Evolutionary conservation across 2,797 vertebrate species (phyloP).

Genomic region (Echeneis naucrates): DNA sequence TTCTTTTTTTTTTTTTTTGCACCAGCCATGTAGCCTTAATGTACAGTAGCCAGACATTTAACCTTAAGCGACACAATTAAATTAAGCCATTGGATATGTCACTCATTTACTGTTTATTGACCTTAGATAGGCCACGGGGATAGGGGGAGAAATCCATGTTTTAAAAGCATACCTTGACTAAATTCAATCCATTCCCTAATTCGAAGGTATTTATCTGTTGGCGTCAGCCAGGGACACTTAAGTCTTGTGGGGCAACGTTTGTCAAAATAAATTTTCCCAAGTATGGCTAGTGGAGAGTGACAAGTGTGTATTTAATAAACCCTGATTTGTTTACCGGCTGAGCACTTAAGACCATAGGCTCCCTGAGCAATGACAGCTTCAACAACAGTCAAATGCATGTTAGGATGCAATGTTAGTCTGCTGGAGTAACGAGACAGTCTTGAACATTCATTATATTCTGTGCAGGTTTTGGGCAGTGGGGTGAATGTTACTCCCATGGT

Average conservation of each 20-base stretch:
- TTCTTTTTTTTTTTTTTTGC: slow-evolving; percentile 15
- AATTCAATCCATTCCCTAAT: slow-evolving; percentile 86
- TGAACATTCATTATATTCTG: slow-evolving; percentile 47
- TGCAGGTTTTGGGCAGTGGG: slow-evolving; percentile 13
- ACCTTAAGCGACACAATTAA: slow-evolving; percentile 85
- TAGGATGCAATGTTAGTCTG: slow-evolving; percentile 64
- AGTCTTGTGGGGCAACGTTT: slow-evolving; percentile 86
- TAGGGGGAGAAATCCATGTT: slow-evolving; percentile 85
- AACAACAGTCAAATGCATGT: slow-evolving; percentile 73
- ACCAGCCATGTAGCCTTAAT: slow-evolving; percentile 35
- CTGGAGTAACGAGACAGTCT: slow-evolving; percentile 42
- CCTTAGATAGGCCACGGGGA: slow-evolving; percentile 88
- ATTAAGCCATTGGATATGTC: slow-evolving; percentile 91
- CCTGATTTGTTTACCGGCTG: slow-evolving; percentile 87
- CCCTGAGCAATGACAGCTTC: slow-evolving; percentile 55
- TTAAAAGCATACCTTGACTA: slow-evolving; percentile 85
- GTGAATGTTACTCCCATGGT: slow-evolving; percentile 23
- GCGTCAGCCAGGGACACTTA: slow-evolving; percentile 84
- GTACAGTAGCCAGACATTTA: slow-evolving; percentile 84
- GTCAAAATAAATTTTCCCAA: slow-evolving; percentile 91
- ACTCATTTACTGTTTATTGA: slow-evolving; percentile 92
- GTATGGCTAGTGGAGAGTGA: slow-evolving; percentile 82
- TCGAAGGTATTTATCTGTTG: slow-evolving; percentile 87
- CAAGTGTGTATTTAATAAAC: slow-evolving; percentile 87
- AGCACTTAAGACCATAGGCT: slow-evolving; percentile 79